Base-by-base conservation (phyloP, 2,888 invertebrate genomes). In the Nymphalis urticae region DNA sequence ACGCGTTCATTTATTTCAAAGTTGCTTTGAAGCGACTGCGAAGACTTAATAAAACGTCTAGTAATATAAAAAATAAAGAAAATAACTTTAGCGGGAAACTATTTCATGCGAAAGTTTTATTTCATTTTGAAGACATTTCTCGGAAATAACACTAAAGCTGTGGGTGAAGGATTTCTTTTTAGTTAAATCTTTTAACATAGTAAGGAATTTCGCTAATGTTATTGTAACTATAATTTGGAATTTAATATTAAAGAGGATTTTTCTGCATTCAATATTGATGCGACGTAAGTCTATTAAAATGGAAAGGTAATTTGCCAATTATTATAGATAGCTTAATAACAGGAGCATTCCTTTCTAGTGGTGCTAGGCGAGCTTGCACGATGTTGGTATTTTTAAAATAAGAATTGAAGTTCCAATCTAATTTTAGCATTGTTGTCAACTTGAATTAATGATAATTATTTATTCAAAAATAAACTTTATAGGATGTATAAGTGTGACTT, bases 1-100 rank as follows among this genome's bases (percentile, higher is more conserved):
- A 67, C 64, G 53, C 64, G 61, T 67, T 70, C 70, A 70, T 67
- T 70, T 64, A 67, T 70, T 67, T 61, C 62, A 56, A 51, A 63
- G 48, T 47, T 32, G 47, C 64, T 70, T 69, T 63, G 66, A 66
- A 53, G 59, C 53, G 36, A 58, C 60, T 66, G n/a, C 59, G 51
- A 32, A 56, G 61, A 62, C 62, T 58, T 59, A 62, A 62, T 63
- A 62, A 65, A 65, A 66, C 47, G 53, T 48, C 48, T 13, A 56
- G 56, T 27, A 61, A 50, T n/a, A 27, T 21, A 58, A 63, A 60
- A 66, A n/a, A 60, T 60, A 42, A 42, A 54, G 21, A 58, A 58
- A 42, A n/a, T n/a, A 13, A n/a, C 58, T 58, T 58, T 19, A 58
- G 42, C 19, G 42, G 36, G 36, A 58, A 58, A 58, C 42, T 58